These are phyloP conservation scores for Porites lobata DNA, from an alignment of 92 coral and sea anemone genomes.

Conservation along the genomic window DNA sequence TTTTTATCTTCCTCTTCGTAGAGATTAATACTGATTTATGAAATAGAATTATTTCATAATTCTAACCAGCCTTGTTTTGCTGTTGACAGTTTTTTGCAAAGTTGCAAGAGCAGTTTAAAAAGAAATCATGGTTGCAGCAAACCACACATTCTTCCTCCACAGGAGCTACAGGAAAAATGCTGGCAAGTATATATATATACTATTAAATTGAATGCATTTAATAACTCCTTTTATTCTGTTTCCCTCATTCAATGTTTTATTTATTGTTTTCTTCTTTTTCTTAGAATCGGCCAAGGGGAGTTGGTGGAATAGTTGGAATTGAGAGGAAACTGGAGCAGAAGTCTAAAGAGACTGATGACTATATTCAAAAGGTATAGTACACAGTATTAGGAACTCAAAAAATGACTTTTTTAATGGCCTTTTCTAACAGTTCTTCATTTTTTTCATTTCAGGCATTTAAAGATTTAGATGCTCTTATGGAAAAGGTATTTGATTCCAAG, in stretches of 20 bases:
- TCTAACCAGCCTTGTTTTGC: background rate
- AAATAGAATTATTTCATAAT: background rate
- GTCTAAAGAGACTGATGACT: constrained; percentile 87
- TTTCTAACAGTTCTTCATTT: background rate
- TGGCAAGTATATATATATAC: constrained; percentile 26
- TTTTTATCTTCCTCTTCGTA: too few relatives aligned
- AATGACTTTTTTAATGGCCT: background rate
- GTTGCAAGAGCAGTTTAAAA: constrained; percentile 81
- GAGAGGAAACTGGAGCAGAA: constrained; percentile 93
- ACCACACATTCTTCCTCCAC: constrained; percentile 15
- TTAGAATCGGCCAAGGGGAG: constrained; percentile 80
- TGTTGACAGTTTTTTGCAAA: constrained; percentile 69
- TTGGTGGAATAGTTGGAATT: constrained; percentile 96
- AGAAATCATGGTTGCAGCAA: constrained; percentile 80
- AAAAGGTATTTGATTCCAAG: constrained; percentile 75
- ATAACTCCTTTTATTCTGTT: background rate
- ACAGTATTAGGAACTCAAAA: background rate
- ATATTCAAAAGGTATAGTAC: constrained; percentile 80
- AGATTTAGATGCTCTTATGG: constrained; percentile 99
- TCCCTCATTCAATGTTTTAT: background rate
- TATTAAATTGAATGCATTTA: too few relatives aligned
- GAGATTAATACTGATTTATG: too few relatives aligned
- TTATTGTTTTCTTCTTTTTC: background rate
- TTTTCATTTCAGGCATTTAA: constrained; percentile 85
- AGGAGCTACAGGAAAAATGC: constrained; percentile 43